phyloP scores from a whole-genome alignment of 2,113 vertebrate species.

The Pica pica region DNA sequence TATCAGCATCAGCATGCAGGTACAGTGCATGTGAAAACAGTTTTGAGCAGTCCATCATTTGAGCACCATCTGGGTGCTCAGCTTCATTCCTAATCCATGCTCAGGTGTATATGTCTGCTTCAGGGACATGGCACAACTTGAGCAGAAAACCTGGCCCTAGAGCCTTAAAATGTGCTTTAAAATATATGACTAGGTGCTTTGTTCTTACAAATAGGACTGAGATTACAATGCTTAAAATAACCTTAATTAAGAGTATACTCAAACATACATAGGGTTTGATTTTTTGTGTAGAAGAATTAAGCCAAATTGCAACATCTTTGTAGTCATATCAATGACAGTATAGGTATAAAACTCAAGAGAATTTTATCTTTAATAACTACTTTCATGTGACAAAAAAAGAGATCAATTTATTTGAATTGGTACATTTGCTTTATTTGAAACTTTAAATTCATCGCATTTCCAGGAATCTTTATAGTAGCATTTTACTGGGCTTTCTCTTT shows the following conservation, averaged over 20 bases:
- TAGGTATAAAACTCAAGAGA: constrained; percentile 11
- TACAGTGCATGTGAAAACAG: not conserved
- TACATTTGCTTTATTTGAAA: constrained; percentile 37
- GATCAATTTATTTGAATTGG: constrained; percentile 21
- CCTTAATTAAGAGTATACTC: not conserved
- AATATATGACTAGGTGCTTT: not conserved
- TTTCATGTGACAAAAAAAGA: not conserved
- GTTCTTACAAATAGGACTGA: not conserved
- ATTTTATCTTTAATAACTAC: not conserved
- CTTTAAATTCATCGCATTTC: constrained; percentile 12
- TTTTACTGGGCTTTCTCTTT: constrained; percentile 18
- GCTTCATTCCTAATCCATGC: not conserved
- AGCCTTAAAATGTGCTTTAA: not conserved
- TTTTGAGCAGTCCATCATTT: not conserved
- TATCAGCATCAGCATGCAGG: not conserved
- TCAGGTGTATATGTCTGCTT: not conserved
- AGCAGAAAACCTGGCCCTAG: not conserved
- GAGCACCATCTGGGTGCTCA: not conserved
- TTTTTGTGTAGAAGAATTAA: not conserved
- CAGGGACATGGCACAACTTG: not conserved
- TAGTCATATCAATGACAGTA: not conserved
- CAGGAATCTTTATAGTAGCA: not conserved
- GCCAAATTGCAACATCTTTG: not conserved
- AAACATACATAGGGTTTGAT: not conserved
- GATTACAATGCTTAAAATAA: not conserved